Percentiles rank a stretch among this genome's conserved stretches.
Conservation (phyloP, 2,888 invertebrate genomes). For the Amorpha juglandis region DNA sequence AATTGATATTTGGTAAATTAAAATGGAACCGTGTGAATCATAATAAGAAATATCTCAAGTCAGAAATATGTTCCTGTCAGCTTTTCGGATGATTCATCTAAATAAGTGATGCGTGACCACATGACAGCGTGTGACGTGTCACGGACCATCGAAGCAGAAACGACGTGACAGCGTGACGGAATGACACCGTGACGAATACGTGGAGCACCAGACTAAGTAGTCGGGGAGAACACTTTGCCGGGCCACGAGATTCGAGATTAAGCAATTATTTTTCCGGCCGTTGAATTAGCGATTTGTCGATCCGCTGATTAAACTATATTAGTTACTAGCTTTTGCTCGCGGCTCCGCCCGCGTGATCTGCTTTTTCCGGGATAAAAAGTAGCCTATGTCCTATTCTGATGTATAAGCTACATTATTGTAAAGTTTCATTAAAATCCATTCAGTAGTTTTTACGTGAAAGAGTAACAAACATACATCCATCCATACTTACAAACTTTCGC, state of each 20-base stretch:
- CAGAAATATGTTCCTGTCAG: background rate
- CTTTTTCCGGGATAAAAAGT: too few relatives aligned
- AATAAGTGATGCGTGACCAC: constrained; percentile 7
- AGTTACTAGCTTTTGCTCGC: too few relatives aligned
- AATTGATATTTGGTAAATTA: too few relatives aligned
- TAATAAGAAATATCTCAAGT: background rate
- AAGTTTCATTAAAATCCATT: too few relatives aligned
- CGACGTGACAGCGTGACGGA: constrained; percentile 1
- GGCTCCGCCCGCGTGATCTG: too few relatives aligned
- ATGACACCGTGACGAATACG: constrained; percentile 1
- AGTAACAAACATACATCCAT: too few relatives aligned
- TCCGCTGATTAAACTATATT: too few relatives aligned
- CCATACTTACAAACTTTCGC: too few relatives aligned
- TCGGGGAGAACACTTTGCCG: constrained; percentile 28
- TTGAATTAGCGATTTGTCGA: background rate
- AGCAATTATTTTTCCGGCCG: constrained; percentile 16
- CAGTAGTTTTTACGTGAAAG: too few relatives aligned
- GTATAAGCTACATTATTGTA: too few relatives aligned
- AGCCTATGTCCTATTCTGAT: too few relatives aligned
- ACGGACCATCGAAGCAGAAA: background rate
- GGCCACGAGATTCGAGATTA: constrained; percentile 17
- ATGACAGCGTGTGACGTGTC: background rate
- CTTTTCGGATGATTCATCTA: background rate
- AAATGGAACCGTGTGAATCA: background rate
- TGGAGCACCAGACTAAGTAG: background rate